Base-by-base conservation (phyloP, 1,140 invertebrate genomes). In the Papilio glaucus region DNA sequence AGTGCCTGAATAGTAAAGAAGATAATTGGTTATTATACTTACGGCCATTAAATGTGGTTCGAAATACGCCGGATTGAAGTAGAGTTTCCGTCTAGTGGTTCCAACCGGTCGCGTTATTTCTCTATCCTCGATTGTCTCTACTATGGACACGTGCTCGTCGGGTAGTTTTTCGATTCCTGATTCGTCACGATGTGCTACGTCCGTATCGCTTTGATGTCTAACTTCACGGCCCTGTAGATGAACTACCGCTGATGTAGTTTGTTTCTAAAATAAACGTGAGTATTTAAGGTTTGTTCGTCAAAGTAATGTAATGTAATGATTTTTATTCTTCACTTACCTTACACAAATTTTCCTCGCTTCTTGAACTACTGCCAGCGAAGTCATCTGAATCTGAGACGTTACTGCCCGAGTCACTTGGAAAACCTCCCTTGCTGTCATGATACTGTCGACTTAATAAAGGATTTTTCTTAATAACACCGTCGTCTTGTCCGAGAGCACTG, bases 41-140 rank as follows among this genome's bases (percentile, higher is more conserved):
- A 97, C 97, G 91, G 96, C 89, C 79, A 98, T 92, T 26, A 97
- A 84, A 83, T 98, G 96, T 45, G 96, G 96, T 84, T 98, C 97
- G 82, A 98, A 98, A 83, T 97, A 98, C 2, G 97, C 96, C 1
- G 97, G 97, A 89, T 98, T 98, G 78, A 98, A 97, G 82, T 97
- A 97, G 0, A 98, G 93, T 81, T 98, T 97, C 73, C 96, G 95
- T 69, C 96, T 93, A 8, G 96, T 95, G 71, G 94, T 95, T 8
- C 95, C 94, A 73, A 96, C 95, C 61, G 95, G 94, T 76, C 94
- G 89, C 1, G 95, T 88, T 62, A 94, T 94, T 77, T 96, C 95
- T 67, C 95, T 87, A 60, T 96, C 95, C 61, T 96, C 96, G 39
- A 95, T 93, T 9, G 96, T 97, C 90, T 98, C 97, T 1, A 97